Base-by-base conservation (phyloP, 2,888 invertebrate species). In the Coleophora deauratella region DNA sequence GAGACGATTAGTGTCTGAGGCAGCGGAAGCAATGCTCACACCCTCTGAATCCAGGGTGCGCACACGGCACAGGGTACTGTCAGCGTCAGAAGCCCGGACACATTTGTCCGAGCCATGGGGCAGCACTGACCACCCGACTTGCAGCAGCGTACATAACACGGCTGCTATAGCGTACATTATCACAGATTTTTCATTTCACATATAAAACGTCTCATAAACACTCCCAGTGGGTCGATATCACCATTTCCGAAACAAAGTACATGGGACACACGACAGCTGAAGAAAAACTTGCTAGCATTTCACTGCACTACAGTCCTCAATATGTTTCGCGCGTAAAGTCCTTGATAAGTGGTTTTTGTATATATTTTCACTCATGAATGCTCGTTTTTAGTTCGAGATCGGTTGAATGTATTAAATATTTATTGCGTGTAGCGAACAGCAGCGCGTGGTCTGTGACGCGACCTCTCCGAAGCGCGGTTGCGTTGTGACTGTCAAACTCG, bases 41-140 rank as follows among this genome's bases (percentile, higher is more conserved):
- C 90, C 89, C 49, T 90, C 89, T 41, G 89, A 88, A 51, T 93
- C 93, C 46, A 93, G 87, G 50, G 91, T 90, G 51, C 92, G 87
- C 59, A 93, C 82, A 61, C 88, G 88, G 72, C 94, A 94, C 45
- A 89, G 87, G 47, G 91, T 82, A 59, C 79, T 86, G 63, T 84
- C 88, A 62, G 72, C 75, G 61, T 61, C 86, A 62, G 67, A 73
- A 57, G 64, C 81, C 59, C 65, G 86, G 60, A 62, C 78, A 64
- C 66, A 89, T 66, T 69, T 85, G 62, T 85, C 85, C 60, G 79
- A 77, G 64, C 88, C 86, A 54, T 86, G 81, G 46, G 88, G 86
- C 48, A 86, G 74, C 52, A 86, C 79, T 54, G 88, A 77, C 66
- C 85, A 87, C 57, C 87, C 87, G 46, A 78, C 59, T 54, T 87